phyloP scores from a whole-genome alignment of 2,888 invertebrate species.

The Stegophylla sp. region DNA sequence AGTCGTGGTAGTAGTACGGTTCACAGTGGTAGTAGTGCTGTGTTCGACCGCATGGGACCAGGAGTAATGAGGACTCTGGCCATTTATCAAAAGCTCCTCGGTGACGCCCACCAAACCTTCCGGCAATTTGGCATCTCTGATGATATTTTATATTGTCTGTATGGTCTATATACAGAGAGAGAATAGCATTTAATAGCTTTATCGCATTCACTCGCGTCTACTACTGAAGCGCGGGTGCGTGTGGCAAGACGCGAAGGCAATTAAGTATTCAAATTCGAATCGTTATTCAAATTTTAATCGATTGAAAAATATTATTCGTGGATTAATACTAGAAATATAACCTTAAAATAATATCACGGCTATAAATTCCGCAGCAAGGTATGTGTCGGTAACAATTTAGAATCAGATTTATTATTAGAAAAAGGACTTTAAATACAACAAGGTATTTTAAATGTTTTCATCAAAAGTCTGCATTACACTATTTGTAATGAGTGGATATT shows the following conservation, averaged over 20 bases:
- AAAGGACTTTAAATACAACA: too few relatives aligned
- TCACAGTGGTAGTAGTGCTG: background rate
- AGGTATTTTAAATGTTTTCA: too few relatives aligned
- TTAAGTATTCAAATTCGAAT: slow-evolving; percentile 9
- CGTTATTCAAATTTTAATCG: too few relatives aligned
- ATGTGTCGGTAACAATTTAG: too few relatives aligned
- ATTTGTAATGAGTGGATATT: too few relatives aligned
- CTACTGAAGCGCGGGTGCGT: background rate
- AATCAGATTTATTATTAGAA: too few relatives aligned
- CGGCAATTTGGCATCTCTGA: slow-evolving; percentile 50
- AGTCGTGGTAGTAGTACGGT: slow-evolving; percentile 20
- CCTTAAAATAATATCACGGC: too few relatives aligned
- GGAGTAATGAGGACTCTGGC: slow-evolving; percentile 39
- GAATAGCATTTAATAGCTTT: background rate
- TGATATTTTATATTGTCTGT: slow-evolving; percentile 53
- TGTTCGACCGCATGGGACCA: slow-evolving; percentile 35
- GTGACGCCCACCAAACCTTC: slow-evolving; percentile 28
- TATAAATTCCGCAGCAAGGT: too few relatives aligned
- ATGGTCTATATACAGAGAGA: background rate
- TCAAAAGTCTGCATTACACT: too few relatives aligned
- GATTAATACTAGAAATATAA: too few relatives aligned
- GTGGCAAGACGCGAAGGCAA: background rate
- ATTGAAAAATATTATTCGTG: too few relatives aligned
- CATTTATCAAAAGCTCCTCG: slow-evolving; percentile 39
- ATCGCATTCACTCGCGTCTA: background rate